These are phyloP conservation scores for Leptosomus discolor DNA, from an alignment of 2,113 vertebrate genomes.

Conservation along the genomic window DNA sequence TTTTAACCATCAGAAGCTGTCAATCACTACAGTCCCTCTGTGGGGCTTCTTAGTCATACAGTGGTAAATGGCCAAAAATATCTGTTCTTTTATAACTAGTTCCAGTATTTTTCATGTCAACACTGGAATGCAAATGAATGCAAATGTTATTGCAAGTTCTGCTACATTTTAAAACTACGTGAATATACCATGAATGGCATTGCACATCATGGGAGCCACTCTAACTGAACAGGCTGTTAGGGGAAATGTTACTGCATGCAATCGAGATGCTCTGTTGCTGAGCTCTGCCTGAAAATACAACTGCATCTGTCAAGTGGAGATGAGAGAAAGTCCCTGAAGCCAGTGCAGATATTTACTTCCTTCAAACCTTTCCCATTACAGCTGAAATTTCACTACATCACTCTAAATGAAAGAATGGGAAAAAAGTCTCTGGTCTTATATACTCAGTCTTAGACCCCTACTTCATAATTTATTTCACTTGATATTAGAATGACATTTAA, in stretches of 20 bases:
- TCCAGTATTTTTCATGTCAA: background rate
- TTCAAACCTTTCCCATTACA: background rate
- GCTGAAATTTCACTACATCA: background rate
- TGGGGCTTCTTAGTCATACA: background rate
- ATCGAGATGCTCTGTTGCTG: background rate
- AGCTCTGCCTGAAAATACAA: background rate
- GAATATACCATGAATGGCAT: background rate
- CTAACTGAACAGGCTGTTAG: background rate
- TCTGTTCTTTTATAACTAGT: background rate
- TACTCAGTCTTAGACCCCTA: background rate
- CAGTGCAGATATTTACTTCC: background rate
- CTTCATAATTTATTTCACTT: background rate
- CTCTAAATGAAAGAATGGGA: background rate
- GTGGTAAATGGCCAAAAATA: background rate
- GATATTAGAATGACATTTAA: fast-evolving
- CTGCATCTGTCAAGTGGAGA: background rate
- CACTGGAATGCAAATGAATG: slow-evolving; percentile 4
- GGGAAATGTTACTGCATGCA: background rate
- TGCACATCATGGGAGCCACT: background rate
- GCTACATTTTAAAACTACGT: background rate
- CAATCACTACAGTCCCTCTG: background rate
- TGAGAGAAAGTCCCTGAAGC: background rate
- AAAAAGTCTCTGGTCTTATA: background rate
- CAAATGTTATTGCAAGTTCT: background rate
- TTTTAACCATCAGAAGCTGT: background rate